Evolutionary conservation across 2,888 invertebrate genomes (phyloP), one percentile per base, ranked within the genome.

Genomic region (Hypomecis atomaria): DNA sequence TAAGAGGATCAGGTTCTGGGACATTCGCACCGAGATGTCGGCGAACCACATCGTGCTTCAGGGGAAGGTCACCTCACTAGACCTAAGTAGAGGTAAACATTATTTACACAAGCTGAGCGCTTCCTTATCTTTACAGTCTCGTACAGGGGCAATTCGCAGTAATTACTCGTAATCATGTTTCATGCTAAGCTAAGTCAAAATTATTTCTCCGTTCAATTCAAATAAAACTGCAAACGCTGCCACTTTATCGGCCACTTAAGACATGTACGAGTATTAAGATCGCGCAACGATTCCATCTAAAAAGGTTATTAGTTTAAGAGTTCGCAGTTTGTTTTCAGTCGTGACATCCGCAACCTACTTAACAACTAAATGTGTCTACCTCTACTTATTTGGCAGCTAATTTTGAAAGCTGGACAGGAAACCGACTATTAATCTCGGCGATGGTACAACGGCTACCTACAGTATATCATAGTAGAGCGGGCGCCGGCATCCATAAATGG

Each of bases 1-100:
- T 93, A 99, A 98, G 89, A 96, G 96, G 81, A 97, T 99, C 76
- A 95, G 99, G 58, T 98, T 99, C 89, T 99, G 99, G 99, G 99
- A 99, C 89, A 96, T 96, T 69, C 94, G 99, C 77, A 95, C 96
- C 11, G 98, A 98, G 78, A 95, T 95, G 78, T 95, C 96, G 73
- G 95, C 96, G 67, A 97, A 97, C 83, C 97, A 98, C 88, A 96
- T 98, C 70, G 88, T 96, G 71, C 94, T 99, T 68, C 97, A 97
- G 85, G 99, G 98, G 65, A 97, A 97, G 94, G 96, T 99, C 71
- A 99, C 99, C 44, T 99, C 99, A 50, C 94, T 99, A 74, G 98
- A 98, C 90, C 93, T 99, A 72, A 97, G 98, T 67, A 95, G 96
- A 94, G 98, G 98, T 98, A 90, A 74, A 40, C 7, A 13, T 34